A percentile compares a stretch with the other conserved stretches of the same genome.
Evolutionary conservation across 2,113 vertebrate species (phyloP).

Genomic region (Okapia johnstoni): DNA sequence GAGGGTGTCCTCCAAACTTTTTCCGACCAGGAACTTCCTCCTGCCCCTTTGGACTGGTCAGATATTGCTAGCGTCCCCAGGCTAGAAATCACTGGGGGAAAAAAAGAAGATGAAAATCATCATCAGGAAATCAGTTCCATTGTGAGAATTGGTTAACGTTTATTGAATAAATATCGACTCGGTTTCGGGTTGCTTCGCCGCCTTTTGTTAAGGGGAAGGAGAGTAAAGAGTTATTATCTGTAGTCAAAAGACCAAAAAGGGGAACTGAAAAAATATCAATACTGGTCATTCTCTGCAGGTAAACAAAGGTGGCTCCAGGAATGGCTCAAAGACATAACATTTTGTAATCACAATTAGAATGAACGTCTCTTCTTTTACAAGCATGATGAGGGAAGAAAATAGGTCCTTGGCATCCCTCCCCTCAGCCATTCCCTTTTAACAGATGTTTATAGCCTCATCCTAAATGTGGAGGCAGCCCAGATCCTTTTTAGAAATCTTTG

Average conservation of each 20-base stretch:
- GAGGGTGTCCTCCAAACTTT: slow-evolving; percentile 76
- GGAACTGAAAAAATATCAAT: slow-evolving; percentile 57
- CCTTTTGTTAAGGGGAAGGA: slow-evolving; percentile 64
- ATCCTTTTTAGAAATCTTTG: slow-evolving; percentile 66
- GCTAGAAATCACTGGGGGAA: slow-evolving; percentile 12
- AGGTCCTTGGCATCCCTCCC: background rate
- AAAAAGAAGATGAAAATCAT: background rate
- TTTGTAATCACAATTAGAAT: slow-evolving; percentile 55
- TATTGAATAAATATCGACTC: slow-evolving; percentile 50
- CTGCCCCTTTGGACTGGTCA: slow-evolving; percentile 46
- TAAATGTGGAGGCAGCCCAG: slow-evolving; percentile 20
- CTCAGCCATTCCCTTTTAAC: background rate
- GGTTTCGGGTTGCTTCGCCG: slow-evolving; percentile 16
- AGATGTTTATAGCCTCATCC: background rate
- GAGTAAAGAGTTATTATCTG: slow-evolving; percentile 66
- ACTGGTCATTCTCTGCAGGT: slow-evolving; percentile 49
- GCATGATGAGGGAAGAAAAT: background rate
- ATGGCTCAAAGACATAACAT: slow-evolving; percentile 41
- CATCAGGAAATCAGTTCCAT: slow-evolving; percentile 32
- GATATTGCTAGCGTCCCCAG: background rate
- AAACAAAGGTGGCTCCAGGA: slow-evolving; percentile 70
- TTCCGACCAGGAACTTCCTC: slow-evolving; percentile 59
- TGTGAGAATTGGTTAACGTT: slow-evolving; percentile 52
- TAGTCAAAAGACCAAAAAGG: slow-evolving; percentile 50
- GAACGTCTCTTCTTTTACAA: background rate